Evolutionary conservation across 2,113 vertebrate species (phyloP).

Genomic region (Crotalus tigris): DNA sequence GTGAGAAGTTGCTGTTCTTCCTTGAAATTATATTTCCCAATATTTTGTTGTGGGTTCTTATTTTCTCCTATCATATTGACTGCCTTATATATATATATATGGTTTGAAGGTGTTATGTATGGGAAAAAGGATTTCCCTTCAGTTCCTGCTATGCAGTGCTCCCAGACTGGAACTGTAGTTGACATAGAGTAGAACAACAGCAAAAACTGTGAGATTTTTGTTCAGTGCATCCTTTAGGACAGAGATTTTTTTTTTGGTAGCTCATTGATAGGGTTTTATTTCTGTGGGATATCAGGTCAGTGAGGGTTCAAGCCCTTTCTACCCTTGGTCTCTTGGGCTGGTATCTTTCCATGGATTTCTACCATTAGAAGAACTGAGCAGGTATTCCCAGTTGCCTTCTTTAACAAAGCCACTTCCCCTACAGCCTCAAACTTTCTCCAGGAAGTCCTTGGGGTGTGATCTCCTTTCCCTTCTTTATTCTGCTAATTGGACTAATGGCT

Average conservation of each 20-base stretch:
- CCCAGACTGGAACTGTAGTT: neutral
- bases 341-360: neutral
- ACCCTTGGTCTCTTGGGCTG: neutral
- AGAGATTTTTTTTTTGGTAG: neutral
- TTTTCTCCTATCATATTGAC: neutral
- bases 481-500: slow-evolving; percentile 22
- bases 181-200: neutral
- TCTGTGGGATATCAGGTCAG: neutral
- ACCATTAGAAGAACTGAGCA: neutral
- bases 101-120: neutral
- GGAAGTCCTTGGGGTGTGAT: neutral
- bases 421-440: neutral
- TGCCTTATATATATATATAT: neutral
- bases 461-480: neutral
- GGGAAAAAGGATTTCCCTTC: neutral
- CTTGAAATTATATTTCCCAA: neutral
- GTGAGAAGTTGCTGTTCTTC: neutral
- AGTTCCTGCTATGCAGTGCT: neutral
- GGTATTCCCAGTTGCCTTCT: slow-evolving; percentile 9
- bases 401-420: slow-evolving; percentile 13
- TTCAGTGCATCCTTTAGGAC: neutral
- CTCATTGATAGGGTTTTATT: neutral
- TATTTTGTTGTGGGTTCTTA: neutral
- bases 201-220: neutral
- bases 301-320: slow-evolving; percentile 1